phyloP scores from a whole-genome alignment of 2,113 vertebrate species.

The Podocnemis expansa region DNA sequence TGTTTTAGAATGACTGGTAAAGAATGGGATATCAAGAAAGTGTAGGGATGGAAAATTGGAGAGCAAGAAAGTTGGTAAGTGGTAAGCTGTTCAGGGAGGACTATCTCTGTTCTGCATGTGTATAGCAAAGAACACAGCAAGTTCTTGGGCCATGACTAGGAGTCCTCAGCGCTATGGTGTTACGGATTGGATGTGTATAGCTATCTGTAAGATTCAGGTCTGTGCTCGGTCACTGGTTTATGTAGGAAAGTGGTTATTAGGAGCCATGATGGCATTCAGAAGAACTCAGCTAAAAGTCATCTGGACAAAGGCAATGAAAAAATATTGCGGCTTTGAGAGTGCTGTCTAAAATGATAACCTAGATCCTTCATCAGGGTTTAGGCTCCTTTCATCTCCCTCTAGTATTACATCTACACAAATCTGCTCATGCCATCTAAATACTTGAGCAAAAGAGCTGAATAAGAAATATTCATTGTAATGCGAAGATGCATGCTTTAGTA shows the following conservation, averaged over 20 bases:
- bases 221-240: background rate
- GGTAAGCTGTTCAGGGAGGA: background rate
- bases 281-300: background rate
- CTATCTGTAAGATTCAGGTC: background rate
- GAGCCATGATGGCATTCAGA: background rate
- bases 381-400: background rate
- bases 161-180: background rate
- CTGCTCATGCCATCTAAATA: background rate
- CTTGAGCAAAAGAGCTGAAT: background rate
- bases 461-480: background rate
- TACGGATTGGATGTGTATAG: too few species aligned
- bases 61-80: background rate
- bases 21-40: background rate
- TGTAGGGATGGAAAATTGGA: background rate
- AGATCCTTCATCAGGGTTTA: background rate
- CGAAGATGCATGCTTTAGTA: background rate
- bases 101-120: background rate
- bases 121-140: background rate
- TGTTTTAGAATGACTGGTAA: background rate
- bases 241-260: background rate
- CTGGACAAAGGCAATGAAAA: background rate
- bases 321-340: background rate
- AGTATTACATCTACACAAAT: background rate
- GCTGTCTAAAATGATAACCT: background rate
- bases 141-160: background rate